Conservation (phyloP, 2,888 invertebrate species). For the Phaedon cochleariae region DNA sequence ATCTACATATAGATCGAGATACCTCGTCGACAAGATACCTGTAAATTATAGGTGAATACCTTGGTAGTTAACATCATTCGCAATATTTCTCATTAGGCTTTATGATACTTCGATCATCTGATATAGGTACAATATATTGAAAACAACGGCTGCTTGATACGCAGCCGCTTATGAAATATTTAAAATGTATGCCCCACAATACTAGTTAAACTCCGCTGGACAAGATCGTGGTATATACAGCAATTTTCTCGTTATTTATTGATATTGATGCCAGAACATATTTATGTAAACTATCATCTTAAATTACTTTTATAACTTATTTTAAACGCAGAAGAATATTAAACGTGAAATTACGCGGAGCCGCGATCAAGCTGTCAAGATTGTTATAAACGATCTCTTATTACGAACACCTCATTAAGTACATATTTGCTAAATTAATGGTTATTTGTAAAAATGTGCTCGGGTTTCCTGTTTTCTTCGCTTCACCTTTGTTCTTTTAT, state of each 20-base stretch:
- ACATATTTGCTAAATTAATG: constrained; percentile 45
- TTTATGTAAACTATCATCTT: constrained; percentile 34
- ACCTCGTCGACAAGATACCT: too few relatives aligned
- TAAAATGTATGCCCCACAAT: background rate
- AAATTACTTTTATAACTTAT: constrained; percentile 40
- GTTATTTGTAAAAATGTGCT: constrained; percentile 41
- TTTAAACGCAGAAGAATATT: constrained; percentile 30
- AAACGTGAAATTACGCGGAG: constrained; percentile 35
- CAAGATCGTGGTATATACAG: constrained; percentile 5
- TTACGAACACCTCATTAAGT: constrained; percentile 46
- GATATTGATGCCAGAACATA: constrained; percentile 29
- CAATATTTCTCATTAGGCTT: background rate
- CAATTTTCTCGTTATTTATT: constrained; percentile 31
- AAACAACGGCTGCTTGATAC: background rate
- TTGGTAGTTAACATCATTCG: background rate
- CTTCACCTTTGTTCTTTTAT: constrained; percentile 8
- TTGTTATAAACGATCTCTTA: constrained; percentile 44
- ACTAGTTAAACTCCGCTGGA: constrained; percentile 3
- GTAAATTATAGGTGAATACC: background rate
- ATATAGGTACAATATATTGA: background rate
- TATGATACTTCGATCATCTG: background rate
- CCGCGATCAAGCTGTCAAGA: constrained; percentile 44
- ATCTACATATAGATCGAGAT: too few relatives aligned
- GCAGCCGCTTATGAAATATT: background rate
- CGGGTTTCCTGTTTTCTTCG: constrained; percentile 39